Evolutionary conservation across 2,797 vertebrate species (phyloP).

Genomic region (Atherinosoma microstoma): DNA sequence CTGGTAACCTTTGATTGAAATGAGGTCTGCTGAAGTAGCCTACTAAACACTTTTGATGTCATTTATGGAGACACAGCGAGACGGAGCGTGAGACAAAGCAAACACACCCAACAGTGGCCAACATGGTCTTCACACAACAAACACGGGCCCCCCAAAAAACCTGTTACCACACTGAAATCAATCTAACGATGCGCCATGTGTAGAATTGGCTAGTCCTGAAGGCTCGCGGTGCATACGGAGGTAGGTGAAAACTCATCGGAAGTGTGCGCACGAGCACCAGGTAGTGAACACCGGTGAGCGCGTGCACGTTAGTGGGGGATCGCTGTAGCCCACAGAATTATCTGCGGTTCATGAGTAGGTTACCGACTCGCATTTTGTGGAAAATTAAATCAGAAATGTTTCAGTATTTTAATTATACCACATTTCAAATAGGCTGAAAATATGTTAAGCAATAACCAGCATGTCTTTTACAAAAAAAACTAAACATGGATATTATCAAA

Average conservation of each 20-base stretch:
- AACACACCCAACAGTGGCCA: not conserved
- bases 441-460: not conserved
- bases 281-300: not conserved
- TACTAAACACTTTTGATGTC: not conserved
- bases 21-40: not conserved
- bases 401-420: not conserved
- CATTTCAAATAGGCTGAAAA: not conserved
- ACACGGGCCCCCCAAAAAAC: not conserved
- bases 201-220: not conserved
- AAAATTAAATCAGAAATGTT: not conserved
- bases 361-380: not conserved
- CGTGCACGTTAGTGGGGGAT: not conserved
- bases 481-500: not conserved
- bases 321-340: not conserved
- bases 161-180: not conserved
- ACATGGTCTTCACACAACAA: not conserved
- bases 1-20: not conserved
- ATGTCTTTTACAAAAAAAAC: not conserved
- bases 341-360: too few species aligned
- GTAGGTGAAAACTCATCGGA: not conserved
- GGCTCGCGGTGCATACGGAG: constrained; percentile 41
- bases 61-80: not conserved
- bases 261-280: not conserved
- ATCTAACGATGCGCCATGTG: not conserved
- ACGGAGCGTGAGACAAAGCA: constrained; percentile 28